A percentile compares a stretch with the other conserved stretches of the same genome.
phyloP scores from a whole-genome alignment of 2,113 vertebrate species.

The Thunnus thynnus region DNA sequence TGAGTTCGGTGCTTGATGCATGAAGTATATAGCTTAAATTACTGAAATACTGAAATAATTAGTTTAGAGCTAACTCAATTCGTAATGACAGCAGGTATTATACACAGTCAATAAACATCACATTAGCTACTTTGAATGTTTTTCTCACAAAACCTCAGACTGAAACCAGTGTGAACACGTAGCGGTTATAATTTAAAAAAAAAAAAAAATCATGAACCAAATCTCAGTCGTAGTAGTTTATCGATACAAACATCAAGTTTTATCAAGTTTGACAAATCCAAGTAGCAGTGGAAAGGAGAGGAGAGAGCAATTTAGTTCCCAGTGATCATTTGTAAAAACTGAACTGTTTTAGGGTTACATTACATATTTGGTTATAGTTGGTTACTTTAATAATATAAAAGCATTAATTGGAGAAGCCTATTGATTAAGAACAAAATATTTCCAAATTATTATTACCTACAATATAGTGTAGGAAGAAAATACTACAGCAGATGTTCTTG shows the following conservation, averaged over 20 bases:
- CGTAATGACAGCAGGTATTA: background rate
- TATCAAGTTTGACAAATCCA: background rate
- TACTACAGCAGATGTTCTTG: background rate
- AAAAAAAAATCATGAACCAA: background rate
- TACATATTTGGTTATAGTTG: background rate
- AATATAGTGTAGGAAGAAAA: background rate
- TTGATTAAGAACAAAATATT: background rate
- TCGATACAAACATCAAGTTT: background rate
- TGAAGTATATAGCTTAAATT: background rate
- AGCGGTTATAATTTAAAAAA: background rate
- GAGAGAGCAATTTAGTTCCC: background rate
- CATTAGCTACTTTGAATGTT: background rate
- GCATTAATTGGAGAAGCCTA: background rate
- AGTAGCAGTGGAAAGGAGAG: background rate
- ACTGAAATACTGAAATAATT: background rate
- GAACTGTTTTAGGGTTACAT: background rate
- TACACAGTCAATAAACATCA: background rate
- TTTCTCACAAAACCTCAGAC: conserved; percentile 27
- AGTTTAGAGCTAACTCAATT: background rate
- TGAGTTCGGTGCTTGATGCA: background rate
- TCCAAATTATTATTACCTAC: background rate
- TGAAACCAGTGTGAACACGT: conserved; percentile 2
- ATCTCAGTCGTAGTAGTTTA: background rate
- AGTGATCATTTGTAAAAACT: background rate
- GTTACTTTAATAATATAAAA: background rate